Percentiles rank a stretch among this genome's conserved stretches.
Evolutionary conservation across 1,140 invertebrate genomes (phyloP).

Genomic region (Tenebrio molitor): DNA sequence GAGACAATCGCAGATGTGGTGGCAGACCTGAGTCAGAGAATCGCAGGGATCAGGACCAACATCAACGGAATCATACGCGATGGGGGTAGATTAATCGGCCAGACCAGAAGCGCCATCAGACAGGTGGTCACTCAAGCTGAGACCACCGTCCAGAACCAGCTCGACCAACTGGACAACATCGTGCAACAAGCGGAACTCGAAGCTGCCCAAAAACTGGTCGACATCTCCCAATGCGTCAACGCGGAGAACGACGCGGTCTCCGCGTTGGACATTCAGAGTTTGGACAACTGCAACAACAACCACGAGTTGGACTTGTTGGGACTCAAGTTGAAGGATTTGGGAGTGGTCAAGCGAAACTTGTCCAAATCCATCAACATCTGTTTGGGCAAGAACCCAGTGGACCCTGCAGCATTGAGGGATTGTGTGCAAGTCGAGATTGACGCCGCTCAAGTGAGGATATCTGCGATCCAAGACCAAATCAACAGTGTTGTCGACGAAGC

Average conservation of each 20-base stretch:
- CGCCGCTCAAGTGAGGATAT: too few species aligned
- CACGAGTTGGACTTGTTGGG: too few species aligned
- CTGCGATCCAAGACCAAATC: not conserved
- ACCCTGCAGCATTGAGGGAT: too few species aligned
- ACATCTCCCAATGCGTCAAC: not conserved
- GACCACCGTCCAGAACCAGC: not conserved
- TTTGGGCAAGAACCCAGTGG: too few species aligned
- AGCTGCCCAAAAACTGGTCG: not conserved
- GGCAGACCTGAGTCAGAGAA: not conserved
- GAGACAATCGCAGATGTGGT: not conserved
- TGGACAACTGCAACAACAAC: not conserved
- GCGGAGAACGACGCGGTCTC: not conserved
- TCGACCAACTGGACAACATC: constrained; percentile 9
- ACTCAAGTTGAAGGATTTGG: too few species aligned
- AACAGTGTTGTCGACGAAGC: not conserved
- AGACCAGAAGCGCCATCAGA: not conserved
- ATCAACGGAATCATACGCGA: not conserved
- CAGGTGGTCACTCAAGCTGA: not conserved
- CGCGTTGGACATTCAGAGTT: not conserved
- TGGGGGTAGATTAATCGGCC: not conserved
- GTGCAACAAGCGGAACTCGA: not conserved
- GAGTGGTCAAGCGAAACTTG: too few species aligned
- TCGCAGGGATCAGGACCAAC: not conserved
- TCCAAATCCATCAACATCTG: too few species aligned
- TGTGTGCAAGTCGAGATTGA: too few species aligned